Evolutionary conservation across 2,888 invertebrate species (phyloP).

Genomic region (Noctua fimbriata): DNA sequence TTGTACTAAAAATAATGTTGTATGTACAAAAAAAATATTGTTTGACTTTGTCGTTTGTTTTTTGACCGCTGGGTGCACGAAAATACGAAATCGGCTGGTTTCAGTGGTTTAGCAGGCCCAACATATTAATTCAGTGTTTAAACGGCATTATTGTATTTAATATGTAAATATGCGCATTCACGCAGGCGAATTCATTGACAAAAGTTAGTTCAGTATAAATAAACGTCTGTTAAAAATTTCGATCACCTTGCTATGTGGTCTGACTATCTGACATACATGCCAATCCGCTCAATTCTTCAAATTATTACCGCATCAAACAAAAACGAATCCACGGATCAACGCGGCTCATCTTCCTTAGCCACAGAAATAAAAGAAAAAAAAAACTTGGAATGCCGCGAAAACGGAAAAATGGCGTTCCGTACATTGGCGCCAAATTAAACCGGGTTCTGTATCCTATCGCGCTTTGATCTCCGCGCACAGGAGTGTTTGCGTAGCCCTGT

Average conservation of each 20-base stretch:
- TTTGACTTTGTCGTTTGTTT: too few relatives aligned
- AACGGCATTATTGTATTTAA: not conserved
- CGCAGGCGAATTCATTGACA: not conserved
- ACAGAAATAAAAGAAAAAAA: constrained; percentile 37
- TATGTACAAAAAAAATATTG: too few relatives aligned
- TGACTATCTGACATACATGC: not conserved
- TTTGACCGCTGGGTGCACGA: too few relatives aligned
- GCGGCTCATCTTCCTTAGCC: constrained; percentile 4
- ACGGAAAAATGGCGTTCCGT: constrained; percentile 85
- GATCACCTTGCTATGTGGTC: not conserved
- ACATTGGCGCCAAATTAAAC: constrained; percentile 89
- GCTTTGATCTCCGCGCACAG: constrained; percentile 86
- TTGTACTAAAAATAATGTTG: too few relatives aligned
- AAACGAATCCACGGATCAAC: constrained; percentile 41
- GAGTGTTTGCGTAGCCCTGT: constrained; percentile 84
- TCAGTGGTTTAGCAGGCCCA: not conserved
- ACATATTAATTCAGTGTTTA: not conserved
- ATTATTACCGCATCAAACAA: constrained; percentile 18
- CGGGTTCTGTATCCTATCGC: constrained; percentile 86
- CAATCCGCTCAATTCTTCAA: not conserved
- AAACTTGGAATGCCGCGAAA: constrained; percentile 70
- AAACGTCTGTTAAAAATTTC: not conserved
- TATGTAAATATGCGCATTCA: not conserved
- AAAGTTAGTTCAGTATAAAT: not conserved
- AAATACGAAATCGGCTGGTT: not conserved